Base-by-base conservation (phyloP, 2,113 vertebrate species). In the Pagrus major region DNA sequence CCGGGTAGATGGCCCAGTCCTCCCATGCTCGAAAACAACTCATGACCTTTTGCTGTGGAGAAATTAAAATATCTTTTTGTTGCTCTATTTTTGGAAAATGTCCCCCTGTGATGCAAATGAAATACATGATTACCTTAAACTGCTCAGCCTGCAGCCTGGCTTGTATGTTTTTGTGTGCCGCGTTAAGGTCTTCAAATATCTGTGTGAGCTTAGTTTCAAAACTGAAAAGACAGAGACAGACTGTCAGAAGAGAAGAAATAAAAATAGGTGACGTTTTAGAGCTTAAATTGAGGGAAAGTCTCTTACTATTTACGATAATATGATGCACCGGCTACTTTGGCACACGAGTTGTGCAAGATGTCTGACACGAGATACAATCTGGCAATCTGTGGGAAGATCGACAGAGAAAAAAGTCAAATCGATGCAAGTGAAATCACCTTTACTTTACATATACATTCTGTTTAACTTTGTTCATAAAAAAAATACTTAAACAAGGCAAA, bases 241-340 rank as follows among this genome's bases (percentile, higher is more conserved):
- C 37, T 23, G 6, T 71, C n/a, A 76, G 15, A 78, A 6, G 25
- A 85, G 60, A 58, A 14, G 29, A 49, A n/a, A 74, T 35, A 18
- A 35, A 18, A 66, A 52, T 0, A 9, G 7, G 1, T 16, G 16
- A 56, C 37, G 16, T 18, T 9, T 37, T n/a, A 1, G 67, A 21
- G 37, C n/a, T 20, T 9, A 58, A 51, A 0, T 25, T 9, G 71
- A 54, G 56, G 16, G n/a, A 42, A 59, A 15, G 12, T 58, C 8
- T 72, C 94, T 94, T 92, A 96, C 95, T 93, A 95, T 95, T 96
- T 96, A 25, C 95, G 91, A 84, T 95, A 96, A 91, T 96, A 95
- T 7, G 95, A 95, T 4, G 95, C 95, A 54, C 95, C 93, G 5
- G 94, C 88, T 27, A 95, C 95, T 94, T 96, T 96, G 86, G 95